Evolutionary conservation across 2,797 vertebrate species (phyloP).

Genomic region (Neostethus bicornis): DNA sequence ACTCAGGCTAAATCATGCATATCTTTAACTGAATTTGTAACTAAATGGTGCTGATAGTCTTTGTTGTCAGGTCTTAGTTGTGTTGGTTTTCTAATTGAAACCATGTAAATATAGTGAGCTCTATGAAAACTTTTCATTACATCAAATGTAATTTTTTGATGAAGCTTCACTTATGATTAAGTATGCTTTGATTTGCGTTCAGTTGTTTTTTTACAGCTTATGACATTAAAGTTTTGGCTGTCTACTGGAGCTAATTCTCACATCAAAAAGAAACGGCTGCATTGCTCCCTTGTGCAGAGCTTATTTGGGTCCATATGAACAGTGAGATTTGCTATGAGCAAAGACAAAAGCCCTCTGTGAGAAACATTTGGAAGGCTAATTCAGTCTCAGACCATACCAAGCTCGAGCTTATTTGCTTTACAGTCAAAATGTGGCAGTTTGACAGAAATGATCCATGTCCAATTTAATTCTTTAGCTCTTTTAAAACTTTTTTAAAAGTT

Average conservation of each 20-base stretch:
- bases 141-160: background rate
- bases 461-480: too few relatives aligned
- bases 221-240: background rate
- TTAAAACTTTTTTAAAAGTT: too few relatives aligned
- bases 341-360: background rate
- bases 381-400: background rate
- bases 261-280: background rate
- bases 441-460: too few relatives aligned
- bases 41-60: background rate
- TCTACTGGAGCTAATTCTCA: background rate
- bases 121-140: background rate
- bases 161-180: background rate
- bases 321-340: background rate
- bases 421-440: background rate
- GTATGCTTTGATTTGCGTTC: background rate
- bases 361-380: background rate
- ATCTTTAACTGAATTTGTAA: constrained; percentile 4
- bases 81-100: background rate
- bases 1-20: constrained; percentile 30
- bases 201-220: background rate
- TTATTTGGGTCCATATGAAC: background rate
- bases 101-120: background rate
- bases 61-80: background rate
- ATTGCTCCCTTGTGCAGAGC: background rate
- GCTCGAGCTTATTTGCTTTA: background rate